phyloP scores from a whole-genome alignment of 2,797 vertebrate genomes.

The Odontamblyopus lacepedii region DNA sequence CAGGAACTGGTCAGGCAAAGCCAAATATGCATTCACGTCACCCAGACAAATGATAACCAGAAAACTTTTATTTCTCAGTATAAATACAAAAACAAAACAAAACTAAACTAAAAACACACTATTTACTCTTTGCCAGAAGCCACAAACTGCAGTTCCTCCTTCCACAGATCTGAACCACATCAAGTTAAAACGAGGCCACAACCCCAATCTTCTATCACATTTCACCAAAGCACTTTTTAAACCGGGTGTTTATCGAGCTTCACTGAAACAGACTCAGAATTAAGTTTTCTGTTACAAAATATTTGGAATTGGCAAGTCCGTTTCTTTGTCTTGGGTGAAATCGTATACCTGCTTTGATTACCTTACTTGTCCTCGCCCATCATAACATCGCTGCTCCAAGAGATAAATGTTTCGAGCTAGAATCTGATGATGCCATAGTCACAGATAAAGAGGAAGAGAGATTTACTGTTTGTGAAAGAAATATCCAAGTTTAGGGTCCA shows the following conservation, averaged over 20 bases:
- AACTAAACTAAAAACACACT: not conserved
- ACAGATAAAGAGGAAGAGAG: too few species aligned
- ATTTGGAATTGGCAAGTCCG: not conserved
- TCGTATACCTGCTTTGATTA: not conserved
- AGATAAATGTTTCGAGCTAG: not conserved
- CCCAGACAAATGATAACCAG: too few species aligned
- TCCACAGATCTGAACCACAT: not conserved
- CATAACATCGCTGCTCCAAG: not conserved
- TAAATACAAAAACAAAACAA: too few species aligned
- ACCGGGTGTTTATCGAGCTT: not conserved
- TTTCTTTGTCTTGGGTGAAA: slow-evolving; percentile 8
- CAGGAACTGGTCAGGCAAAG: too few species aligned
- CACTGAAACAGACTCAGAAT: not conserved
- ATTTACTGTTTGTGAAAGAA: too few species aligned
- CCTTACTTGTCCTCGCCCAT: not conserved
- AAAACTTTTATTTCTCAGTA: not conserved
- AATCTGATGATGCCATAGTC: not conserved
- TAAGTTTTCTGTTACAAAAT: not conserved
- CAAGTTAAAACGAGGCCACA: slow-evolving; percentile 3
- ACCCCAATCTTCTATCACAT: not conserved
- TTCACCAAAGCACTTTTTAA: not conserved
- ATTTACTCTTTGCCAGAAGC: slow-evolving; percentile 3
- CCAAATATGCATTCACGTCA: too few species aligned
- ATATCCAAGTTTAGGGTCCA: too few species aligned
- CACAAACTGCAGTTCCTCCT: not conserved